These are phyloP conservation scores for Megathymus violae DNA, from an alignment of 1,140 invertebrate genomes.

Conservation along the genomic window DNA sequence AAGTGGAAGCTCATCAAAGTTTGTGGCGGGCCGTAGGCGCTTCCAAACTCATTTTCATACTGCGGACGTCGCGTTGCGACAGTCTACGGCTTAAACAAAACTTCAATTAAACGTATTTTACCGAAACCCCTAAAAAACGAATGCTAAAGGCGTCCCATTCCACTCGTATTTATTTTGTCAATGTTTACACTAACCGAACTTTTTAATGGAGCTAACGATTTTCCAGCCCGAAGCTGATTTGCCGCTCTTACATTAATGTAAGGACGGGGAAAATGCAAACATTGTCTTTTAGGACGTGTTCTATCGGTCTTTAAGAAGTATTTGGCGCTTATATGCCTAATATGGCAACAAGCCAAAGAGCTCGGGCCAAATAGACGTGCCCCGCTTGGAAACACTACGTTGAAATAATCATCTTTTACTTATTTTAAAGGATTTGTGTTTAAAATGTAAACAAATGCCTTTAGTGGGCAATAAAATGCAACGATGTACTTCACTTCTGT, in stretches of 20 bases:
- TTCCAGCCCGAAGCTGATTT: conserved; percentile 15
- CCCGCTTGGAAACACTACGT: conserved; percentile 11
- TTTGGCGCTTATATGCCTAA: conserved; percentile 29
- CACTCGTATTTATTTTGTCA: conserved; percentile 39
- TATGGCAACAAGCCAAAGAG: conserved; percentile 13
- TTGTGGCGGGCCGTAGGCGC: conserved; percentile 55
- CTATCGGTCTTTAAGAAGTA: conserved; percentile 10
- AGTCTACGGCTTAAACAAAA: conserved; percentile 43
- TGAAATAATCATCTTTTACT: conserved; percentile 11
- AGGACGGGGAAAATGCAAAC: conserved; percentile 4
- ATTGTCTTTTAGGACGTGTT: conserved; percentile 30
- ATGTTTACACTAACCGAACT: conserved; percentile 38
- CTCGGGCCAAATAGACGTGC: conserved; percentile 15
- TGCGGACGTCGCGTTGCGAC: conserved; percentile 43
- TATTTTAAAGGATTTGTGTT: background rate
- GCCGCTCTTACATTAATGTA: conserved; percentile 4
- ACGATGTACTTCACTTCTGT: too few relatives aligned
- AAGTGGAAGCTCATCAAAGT: conserved; percentile 67
- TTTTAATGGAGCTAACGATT: conserved; percentile 35
- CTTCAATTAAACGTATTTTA: conserved; percentile 45
- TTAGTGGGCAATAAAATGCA: too few relatives aligned
- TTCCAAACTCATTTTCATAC: conserved; percentile 72
- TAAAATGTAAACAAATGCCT: background rate
- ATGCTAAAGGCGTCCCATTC: conserved; percentile 33
- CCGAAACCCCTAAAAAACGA: conserved; percentile 33